phyloP scores from a whole-genome alignment of 1,140 invertebrate genomes.

The Bombus consobrinus region DNA sequence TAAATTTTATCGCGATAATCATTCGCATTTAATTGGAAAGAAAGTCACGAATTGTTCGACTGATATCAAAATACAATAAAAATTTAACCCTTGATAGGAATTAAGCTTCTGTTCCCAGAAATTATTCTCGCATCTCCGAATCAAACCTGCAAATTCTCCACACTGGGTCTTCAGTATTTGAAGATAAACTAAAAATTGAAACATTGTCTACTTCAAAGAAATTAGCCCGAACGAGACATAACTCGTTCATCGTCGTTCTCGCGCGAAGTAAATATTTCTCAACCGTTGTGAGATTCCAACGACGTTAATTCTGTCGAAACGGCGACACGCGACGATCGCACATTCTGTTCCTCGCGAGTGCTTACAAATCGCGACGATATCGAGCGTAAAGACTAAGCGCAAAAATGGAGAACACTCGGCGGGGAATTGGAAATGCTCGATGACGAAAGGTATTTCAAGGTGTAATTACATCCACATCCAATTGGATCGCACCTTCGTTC shows the following conservation, averaged over 20 bases:
- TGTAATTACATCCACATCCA: neutral
- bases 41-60: neutral
- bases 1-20: neutral
- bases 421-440: constrained; percentile 7
- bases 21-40: too few species aligned
- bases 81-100: neutral
- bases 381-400: neutral
- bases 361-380: neutral
- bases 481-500: constrained; percentile 35
- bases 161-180: too few species aligned
- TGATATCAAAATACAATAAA: neutral
- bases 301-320: neutral
- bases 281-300: neutral
- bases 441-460: constrained; percentile 22
- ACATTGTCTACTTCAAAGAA: neutral
- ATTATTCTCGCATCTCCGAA: neutral
- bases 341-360: neutral
- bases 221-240: neutral
- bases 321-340: neutral
- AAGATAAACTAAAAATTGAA: too few species aligned
- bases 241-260: neutral
- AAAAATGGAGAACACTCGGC: neutral
- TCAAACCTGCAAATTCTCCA: neutral
- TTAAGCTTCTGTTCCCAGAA: neutral
- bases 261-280: neutral